Conservation (phyloP, 2,888 invertebrate genomes). For the Mythimna lalbum region DNA sequence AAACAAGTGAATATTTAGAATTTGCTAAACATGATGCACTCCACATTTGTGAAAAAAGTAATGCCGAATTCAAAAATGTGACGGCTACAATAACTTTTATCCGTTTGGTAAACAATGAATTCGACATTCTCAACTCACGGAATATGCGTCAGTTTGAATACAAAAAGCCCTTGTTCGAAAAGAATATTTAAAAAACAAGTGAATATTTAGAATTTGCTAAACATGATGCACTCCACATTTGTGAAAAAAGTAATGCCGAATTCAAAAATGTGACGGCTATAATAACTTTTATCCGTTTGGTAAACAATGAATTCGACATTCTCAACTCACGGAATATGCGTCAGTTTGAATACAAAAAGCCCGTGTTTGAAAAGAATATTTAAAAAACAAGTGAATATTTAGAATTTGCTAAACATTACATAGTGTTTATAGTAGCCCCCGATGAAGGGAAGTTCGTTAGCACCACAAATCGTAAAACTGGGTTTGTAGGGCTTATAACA, state of each 20-base stretch:
- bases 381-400: slow-evolving; percentile 22
- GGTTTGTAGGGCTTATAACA: slow-evolving; percentile 18
- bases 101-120: too few species aligned
- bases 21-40: too few species aligned
- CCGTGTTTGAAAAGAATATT: slow-evolving; percentile 25
- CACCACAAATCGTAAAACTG: slow-evolving; percentile 18
- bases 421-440: neutral
- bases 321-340: slow-evolving; percentile 11
- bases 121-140: too few species aligned
- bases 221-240: slow-evolving; percentile 10
- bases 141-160: too few species aligned
- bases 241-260: slow-evolving; percentile 1
- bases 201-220: slow-evolving; percentile 23
- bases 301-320: slow-evolving; percentile 13
- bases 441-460: slow-evolving; percentile 8
- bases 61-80: too few species aligned
- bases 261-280: slow-evolving; percentile 5
- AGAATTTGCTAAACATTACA: slow-evolving; percentile 14
- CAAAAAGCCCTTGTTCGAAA: too few species aligned
- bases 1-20: too few species aligned
- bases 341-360: slow-evolving; percentile 23
- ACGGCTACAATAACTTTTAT: too few species aligned
- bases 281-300: slow-evolving; percentile 12
- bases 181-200: slow-evolving; percentile 23
- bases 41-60: too few species aligned